Conservation (phyloP, 2,113 vertebrate species). For the Gobio gobio region DNA sequence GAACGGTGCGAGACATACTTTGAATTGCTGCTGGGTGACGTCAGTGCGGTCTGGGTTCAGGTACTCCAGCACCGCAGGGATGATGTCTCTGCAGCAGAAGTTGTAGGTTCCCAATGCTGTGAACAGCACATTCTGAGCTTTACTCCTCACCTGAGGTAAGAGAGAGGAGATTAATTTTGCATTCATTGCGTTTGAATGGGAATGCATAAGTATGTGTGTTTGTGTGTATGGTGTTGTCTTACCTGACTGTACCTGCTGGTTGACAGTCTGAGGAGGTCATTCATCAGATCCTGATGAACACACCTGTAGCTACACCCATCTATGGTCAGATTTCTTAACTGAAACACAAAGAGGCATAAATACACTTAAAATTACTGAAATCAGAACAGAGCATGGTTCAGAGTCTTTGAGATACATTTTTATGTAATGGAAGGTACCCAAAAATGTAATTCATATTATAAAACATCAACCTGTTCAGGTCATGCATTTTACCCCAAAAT, state of each 20-base stretch:
- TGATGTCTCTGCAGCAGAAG: slow-evolving; percentile 95
- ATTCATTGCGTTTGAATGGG: not conserved
- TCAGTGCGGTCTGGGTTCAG: slow-evolving; percentile 82
- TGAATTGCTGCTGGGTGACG: slow-evolving; percentile 94
- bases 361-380: not conserved
- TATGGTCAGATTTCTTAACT: slow-evolving; percentile 91
- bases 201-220: not conserved
- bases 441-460: too few species aligned
- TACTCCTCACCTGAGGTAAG: slow-evolving; percentile 87
- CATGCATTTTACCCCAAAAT: too few species aligned
- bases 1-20: slow-evolving; percentile 77
- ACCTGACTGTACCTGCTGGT: slow-evolving; percentile 97
- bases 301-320: slow-evolving; percentile 93
- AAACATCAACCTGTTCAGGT: too few species aligned
- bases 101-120: slow-evolving; percentile 93
- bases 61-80: slow-evolving; percentile 90
- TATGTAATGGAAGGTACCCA: too few species aligned
- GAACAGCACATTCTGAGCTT: slow-evolving; percentile 93
- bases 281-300: slow-evolving; percentile 90
- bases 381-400: not conserved
- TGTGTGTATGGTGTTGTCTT: slow-evolving; percentile 43
- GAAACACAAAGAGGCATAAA: slow-evolving; percentile 44
- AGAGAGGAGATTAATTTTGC: not conserved
- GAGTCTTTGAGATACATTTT: too few species aligned
- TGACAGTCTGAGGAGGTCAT: slow-evolving; percentile 90